Conservation (phyloP, 2,888 invertebrate species). For the Cacoxenus indagator region DNA sequence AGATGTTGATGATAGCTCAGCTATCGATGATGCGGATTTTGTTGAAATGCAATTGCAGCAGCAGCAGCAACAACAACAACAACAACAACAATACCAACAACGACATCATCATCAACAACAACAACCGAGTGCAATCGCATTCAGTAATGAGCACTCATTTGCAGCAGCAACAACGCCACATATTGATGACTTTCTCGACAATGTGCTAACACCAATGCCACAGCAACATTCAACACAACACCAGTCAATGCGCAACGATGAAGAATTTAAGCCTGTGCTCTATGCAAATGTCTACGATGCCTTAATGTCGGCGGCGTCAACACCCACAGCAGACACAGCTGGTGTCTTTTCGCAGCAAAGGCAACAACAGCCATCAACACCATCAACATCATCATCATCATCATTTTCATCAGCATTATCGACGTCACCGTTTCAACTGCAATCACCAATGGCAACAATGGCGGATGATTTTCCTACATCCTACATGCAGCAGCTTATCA, state of each 20-base stretch:
- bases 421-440: no score
- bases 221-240: constrained; percentile 7
- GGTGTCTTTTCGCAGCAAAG: neutral
- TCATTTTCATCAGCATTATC: neutral
- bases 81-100: constrained; percentile 8
- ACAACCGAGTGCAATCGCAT: constrained; percentile 13
- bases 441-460: constrained; percentile 14
- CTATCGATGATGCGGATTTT: constrained; percentile 1
- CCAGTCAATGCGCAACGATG: neutral
- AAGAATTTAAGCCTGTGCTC: neutral
- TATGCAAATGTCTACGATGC: constrained; percentile 13
- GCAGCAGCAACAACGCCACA: neutral
- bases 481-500: constrained; percentile 7
- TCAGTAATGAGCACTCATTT: neutral
- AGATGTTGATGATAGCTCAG: neutral
- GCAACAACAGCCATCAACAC: neutral
- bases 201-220: constrained; percentile 13
- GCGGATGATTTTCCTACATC: neutral
- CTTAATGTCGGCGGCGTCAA: neutral
- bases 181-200: constrained; percentile 9
- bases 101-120: neutral
- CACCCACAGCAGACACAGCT: neutral
- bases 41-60: neutral
- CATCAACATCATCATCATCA: neutral
- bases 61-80: neutral